phyloP scores from a whole-genome alignment of 2,888 invertebrate genomes.

The Pseudoips prasinana region DNA sequence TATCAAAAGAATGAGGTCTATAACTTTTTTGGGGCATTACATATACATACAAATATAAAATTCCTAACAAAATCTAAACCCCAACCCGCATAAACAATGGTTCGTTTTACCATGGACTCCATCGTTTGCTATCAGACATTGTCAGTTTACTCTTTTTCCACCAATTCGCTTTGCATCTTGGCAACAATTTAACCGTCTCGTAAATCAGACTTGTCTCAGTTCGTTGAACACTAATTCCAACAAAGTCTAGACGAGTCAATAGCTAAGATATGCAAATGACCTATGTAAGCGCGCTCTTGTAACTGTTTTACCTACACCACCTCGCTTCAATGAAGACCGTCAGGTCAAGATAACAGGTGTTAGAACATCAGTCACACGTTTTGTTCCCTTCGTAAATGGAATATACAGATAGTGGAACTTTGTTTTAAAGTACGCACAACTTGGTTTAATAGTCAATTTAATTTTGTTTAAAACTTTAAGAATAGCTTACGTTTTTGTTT shows the following conservation, averaged over 20 bases:
- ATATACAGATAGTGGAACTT: not conserved
- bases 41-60: too few relatives aligned
- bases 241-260: conserved; percentile 66
- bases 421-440: not conserved
- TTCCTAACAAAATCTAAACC: too few relatives aligned
- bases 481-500: too few relatives aligned
- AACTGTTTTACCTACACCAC: conserved; percentile 35
- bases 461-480: not conserved
- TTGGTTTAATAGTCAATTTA: conserved; percentile 1
- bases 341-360: conserved; percentile 28
- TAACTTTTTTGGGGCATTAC: too few relatives aligned
- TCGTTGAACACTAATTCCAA: conserved; percentile 55
- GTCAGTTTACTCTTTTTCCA: conserved; percentile 13
- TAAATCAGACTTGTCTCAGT: conserved; percentile 48
- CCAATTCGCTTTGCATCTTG: conserved; percentile 21
- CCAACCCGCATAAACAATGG: too few relatives aligned
- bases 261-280: conserved; percentile 60
- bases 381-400: not conserved
- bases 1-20: too few relatives aligned
- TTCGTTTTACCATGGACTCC: not conserved
- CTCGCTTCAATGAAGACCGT: conserved; percentile 16
- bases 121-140: conserved; percentile 6
- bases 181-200: conserved; percentile 34
- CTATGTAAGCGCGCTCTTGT: conserved; percentile 43
- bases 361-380: conserved; percentile 1